Evolutionary conservation across 2,888 invertebrate genomes (phyloP), one percentile per base, ranked within the genome.

Genomic region (Acrocyrtus sp.): DNA sequence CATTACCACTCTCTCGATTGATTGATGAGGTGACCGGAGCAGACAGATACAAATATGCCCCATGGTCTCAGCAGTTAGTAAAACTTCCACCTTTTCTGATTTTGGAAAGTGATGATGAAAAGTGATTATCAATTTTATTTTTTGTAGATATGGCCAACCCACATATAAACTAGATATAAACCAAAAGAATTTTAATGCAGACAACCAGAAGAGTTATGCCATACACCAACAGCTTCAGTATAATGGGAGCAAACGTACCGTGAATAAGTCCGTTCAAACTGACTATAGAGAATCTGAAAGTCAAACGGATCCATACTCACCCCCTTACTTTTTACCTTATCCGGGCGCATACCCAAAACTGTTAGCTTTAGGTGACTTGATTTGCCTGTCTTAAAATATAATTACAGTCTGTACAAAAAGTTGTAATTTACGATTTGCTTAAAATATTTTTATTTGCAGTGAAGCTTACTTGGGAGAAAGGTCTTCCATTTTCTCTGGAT

Each of bases 241-340:
- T 34, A 50, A 69, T 24, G 39, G 51, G 53, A 61, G 53, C 15
- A 54, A 51, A 17, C 19, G 66, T 51, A 29, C 43, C 17, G 26
- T 83, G 82, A 73, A 88, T 85, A 69, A 85, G 86, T 54, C 87
- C 85, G 47, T 89, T 0, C 92, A 93, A 85, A 92, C 92, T 0
- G 83, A 89, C 66, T 92, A 87, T 83, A 87, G 93, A 69, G 93
- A 93, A 81, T 90, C 90, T 0, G 91, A 91, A 77, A 88, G 90
- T 0, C 93, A 93, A 84, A 94, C 93, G 0, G 85, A 86, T 15
- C 93, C 93, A 0, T 93, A 92, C 89, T 89, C 92, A 76, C 91
- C 93, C 0, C 86, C 87, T 1, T 89, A 87, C 81, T 85, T 84
- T 67, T 83, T 89, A 78, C 82, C 76, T 6, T 48, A 83, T 41